Base-by-base conservation (phyloP, 2,797 vertebrate genomes). In the Hyperoplus immaculatus region DNA sequence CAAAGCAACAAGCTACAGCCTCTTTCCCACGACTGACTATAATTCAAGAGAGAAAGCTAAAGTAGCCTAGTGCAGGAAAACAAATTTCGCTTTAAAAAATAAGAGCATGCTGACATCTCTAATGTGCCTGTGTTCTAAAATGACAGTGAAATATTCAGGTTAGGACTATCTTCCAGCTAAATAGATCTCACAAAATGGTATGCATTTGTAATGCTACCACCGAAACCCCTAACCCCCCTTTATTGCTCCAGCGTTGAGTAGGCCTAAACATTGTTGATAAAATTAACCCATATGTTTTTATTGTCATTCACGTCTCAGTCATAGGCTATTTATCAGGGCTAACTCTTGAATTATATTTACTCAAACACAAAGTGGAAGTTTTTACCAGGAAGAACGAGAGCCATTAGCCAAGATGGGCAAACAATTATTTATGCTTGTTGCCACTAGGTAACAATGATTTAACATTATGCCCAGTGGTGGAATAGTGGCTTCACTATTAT, bases 1-100 rank as follows among this genome's bases (percentile, higher is more conserved):
- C 58, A 36, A 41, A 63, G 7, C 63, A 8, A 42, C 15, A 18
- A 12, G 9, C 29, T 4, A 1, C n/a, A 63, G 8, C 18, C 2
- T 11, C 15, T 59, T 36, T 18, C 10, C 18, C 10, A 36, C 41
- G 3, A 3, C 5, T 4, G 49, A 80, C 66, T 45, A 45, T 45
- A 86, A 81, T 71, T 53, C 69, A 59, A 74, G 10, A 54, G 3
- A 60, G 0, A 11, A 71, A 64, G n/a, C 7, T 13, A 0, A 36
- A 47, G 11, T 1, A 0, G 29, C 29, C 29, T 29, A 29, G 6
- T 5, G 15, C 45, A 43, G 47, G 57, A 72, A 76, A 21, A 16
- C 4, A 7, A 9, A 4, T 3, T 21, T 0, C 14, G 0, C 4
- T 51, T 29, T 78, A 51, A 36, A 77, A 42, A 77, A 57, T 66